These are phyloP conservation scores for Drosophila antonietae DNA, from an alignment of 2,888 invertebrate species.

Conservation along the genomic window DNA sequence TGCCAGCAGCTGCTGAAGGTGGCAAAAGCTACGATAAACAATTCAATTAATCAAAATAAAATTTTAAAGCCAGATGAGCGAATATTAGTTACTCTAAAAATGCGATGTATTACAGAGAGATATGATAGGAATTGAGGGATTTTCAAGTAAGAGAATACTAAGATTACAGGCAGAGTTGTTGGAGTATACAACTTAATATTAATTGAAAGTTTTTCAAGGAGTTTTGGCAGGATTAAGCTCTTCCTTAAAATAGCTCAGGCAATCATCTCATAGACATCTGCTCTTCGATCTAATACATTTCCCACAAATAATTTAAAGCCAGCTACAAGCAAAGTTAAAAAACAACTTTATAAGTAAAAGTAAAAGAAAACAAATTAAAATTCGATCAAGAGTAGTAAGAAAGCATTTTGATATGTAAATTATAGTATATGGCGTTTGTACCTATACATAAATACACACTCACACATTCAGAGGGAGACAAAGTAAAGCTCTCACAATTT, in stretches of 20 bases:
- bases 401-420: not conserved
- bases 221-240: no score
- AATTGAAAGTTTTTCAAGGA: no score
- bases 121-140: not conserved
- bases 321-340: no score
- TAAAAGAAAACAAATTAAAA: not conserved
- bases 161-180: no score
- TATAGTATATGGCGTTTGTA: not conserved
- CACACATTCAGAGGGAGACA: not conserved
- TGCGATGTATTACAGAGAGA: not conserved
- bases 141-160: no score
- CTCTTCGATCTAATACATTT: not conserved
- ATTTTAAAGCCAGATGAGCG: not conserved
- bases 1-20: constrained; percentile 11
- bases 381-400: not conserved
- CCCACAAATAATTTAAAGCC: not conserved
- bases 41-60: constrained; percentile 56
- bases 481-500: constrained; percentile 60
- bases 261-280: no score
- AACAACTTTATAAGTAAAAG: not conserved
- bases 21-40: constrained; percentile 44
- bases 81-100: not conserved
- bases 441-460: constrained; percentile 11
- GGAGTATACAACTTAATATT: no score
- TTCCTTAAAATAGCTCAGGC: no score